A percentile compares a stretch with the other conserved stretches of the same genome.
Evolutionary conservation across 2,888 invertebrate genomes (phyloP).

Genomic region (Drosophila borealis): DNA sequence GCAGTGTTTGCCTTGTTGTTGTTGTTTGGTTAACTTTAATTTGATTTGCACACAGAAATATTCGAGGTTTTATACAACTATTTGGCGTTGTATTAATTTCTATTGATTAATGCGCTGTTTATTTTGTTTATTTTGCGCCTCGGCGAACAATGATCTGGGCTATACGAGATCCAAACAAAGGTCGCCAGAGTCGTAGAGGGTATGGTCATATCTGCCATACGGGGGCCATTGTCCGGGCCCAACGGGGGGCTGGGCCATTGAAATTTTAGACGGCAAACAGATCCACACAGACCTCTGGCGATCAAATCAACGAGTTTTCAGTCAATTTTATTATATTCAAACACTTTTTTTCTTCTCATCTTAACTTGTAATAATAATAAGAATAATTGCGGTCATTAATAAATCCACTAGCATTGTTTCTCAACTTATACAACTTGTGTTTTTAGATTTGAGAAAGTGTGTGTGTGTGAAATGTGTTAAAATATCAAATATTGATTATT

Average conservation of each 20-base stretch:
- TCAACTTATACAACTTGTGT: slow-evolving; percentile 32
- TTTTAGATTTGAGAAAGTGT: slow-evolving; percentile 3
- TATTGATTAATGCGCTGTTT: slow-evolving; percentile 76
- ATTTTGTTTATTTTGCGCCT: slow-evolving; percentile 77
- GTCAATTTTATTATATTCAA: slow-evolving; percentile 34
- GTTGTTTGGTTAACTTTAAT: slow-evolving; percentile 53
- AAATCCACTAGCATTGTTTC: slow-evolving; percentile 76
- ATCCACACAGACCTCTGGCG: slow-evolving; percentile 49
- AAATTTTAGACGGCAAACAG: slow-evolving; percentile 64
- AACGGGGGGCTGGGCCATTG: slow-evolving; percentile 64
- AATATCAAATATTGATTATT: slow-evolving; percentile 77
- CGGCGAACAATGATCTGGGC: slow-evolving; percentile 52
- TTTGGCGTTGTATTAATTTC: slow-evolving; percentile 75
- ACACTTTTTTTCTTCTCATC: slow-evolving; percentile 32
- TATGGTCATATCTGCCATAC: slow-evolving; percentile 39
- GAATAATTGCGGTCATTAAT: slow-evolving; percentile 79
- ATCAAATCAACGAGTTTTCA: slow-evolving; percentile 69
- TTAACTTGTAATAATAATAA: slow-evolving; percentile 74
- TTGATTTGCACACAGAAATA: slow-evolving; percentile 64
- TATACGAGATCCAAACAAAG: slow-evolving; percentile 38
- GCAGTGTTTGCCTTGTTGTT: slow-evolving; percentile 11
- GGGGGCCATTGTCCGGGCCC: slow-evolving; percentile 64
- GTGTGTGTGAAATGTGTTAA: slow-evolving; percentile 67
- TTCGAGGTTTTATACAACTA: slow-evolving; percentile 67
- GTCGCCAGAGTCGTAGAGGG: slow-evolving; percentile 25